Evolutionary conservation across 2,888 invertebrate species (phyloP).

Genomic region (Xanthorhoe spadicearia): DNA sequence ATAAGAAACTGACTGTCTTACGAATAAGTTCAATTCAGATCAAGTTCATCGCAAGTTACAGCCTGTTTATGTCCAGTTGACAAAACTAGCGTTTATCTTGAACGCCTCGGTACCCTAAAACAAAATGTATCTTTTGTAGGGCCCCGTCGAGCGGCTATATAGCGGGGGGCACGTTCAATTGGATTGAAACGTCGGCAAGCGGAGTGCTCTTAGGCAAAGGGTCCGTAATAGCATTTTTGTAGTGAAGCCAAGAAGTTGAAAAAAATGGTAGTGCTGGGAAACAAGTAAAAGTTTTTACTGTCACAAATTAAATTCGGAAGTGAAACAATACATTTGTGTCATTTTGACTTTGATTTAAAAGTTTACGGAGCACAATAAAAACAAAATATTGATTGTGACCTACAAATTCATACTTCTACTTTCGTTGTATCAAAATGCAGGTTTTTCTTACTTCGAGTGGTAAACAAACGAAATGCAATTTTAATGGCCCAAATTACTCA

Average conservation of each 20-base stretch:
- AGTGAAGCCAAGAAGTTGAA: constrained; percentile 48
- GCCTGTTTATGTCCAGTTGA: not conserved
- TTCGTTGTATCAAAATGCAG: too few species aligned
- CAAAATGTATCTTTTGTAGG: constrained; percentile 61
- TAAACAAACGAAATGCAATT: too few species aligned
- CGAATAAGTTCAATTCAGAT: not conserved
- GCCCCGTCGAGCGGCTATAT: constrained; percentile 59
- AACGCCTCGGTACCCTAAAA: constrained; percentile 51
- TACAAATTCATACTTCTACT: not conserved
- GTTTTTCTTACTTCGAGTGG: too few species aligned
- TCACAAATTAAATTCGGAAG: not conserved
- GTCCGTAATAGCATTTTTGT: constrained; percentile 76
- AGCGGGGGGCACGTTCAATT: constrained; percentile 67
- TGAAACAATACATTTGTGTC: not conserved
- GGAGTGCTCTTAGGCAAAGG: constrained; percentile 63
- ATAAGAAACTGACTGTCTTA: not conserved
- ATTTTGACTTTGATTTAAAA: too few species aligned
- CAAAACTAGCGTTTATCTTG: constrained; percentile 33
- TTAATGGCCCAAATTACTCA: too few species aligned
- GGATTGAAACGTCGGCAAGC: constrained; percentile 71
- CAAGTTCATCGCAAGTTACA: not conserved
- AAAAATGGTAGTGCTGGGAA: constrained; percentile 12
- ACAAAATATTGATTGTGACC: too few species aligned
- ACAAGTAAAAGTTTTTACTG: not conserved
- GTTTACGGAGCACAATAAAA: too few species aligned